These are phyloP conservation scores for Ruditapes philippinarum DNA, from an alignment of 1,140 invertebrate species.

Conservation along the genomic window DNA sequence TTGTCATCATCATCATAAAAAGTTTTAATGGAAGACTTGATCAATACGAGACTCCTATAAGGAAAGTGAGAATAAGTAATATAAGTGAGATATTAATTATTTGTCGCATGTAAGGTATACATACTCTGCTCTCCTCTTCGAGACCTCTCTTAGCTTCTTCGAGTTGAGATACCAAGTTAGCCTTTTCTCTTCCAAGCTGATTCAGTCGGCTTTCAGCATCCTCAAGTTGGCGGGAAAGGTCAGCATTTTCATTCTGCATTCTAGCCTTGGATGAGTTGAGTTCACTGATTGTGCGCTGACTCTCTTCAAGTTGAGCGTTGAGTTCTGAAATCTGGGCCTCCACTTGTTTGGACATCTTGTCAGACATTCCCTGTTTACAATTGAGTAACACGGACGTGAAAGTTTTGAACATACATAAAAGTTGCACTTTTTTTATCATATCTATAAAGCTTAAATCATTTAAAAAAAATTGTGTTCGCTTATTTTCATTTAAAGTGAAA, in stretches of 20 bases:
- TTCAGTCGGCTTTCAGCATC: conserved; percentile 95
- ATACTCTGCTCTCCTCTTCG: conserved; percentile 95
- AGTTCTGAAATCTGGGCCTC: conserved; percentile 98
- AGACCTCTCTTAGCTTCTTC: conserved; percentile 98
- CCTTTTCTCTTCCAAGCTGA: conserved; percentile 98
- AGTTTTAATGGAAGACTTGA: too few relatives aligned
- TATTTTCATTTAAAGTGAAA: too few relatives aligned
- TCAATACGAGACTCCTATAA: too few relatives aligned
- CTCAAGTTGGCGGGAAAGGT: conserved; percentile 95
- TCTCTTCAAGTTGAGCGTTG: conserved; percentile 95
- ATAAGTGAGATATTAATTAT: too few relatives aligned
- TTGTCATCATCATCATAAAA: too few relatives aligned
- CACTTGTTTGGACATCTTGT: conserved; percentile 98
- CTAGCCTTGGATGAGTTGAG: conserved; percentile 81
- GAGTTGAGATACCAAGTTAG: conserved; percentile 95
- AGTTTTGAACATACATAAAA: too few relatives aligned
- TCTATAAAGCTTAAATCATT: too few relatives aligned
- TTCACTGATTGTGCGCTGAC: conserved; percentile 80
- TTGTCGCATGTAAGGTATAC: conserved; percentile 15
- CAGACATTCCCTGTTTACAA: conserved; percentile 93
- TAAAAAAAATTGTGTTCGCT: too few relatives aligned
- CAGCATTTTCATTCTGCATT: conserved; percentile 95
- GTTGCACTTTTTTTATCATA: too few relatives aligned
- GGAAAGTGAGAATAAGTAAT: too few relatives aligned
- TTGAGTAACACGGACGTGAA: too few relatives aligned